These are phyloP conservation scores for Aplocera efformata DNA, from an alignment of 2,888 invertebrate species.

Conservation along the genomic window DNA sequence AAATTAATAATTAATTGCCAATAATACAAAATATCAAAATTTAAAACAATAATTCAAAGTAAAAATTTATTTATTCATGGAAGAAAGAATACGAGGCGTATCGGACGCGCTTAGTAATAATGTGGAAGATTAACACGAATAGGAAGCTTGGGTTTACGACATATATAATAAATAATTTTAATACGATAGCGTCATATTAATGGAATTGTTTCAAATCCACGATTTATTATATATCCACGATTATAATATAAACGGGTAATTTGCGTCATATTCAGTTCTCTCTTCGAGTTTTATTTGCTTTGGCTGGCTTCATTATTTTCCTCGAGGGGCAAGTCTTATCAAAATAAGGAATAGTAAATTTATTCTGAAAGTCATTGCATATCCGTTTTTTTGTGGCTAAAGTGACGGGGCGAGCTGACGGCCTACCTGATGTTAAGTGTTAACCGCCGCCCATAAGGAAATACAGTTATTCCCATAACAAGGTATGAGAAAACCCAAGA, in stretches of 20 bases:
- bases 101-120: background rate
- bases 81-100: background rate
- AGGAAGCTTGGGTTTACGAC: conserved; percentile 6
- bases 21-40: no score
- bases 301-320: conserved; percentile 18
- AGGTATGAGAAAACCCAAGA: no score
- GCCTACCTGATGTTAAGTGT: no score
- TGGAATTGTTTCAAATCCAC: conserved; percentile 11
- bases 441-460: no score
- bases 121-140: conserved; percentile 3
- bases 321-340: background rate
- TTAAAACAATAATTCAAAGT: no score
- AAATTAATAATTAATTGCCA: no score
- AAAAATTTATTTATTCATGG: no score
- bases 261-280: conserved; percentile 32
- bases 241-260: conserved; percentile 19
- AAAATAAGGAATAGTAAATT: no score
- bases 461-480: no score
- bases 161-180: conserved; percentile 18
- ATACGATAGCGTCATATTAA: conserved; percentile 24
- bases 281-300: conserved; percentile 28
- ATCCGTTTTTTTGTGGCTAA: no score
- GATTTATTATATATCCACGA: conserved; percentile 9
- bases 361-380: no score
- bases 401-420: no score